Base-by-base conservation (phyloP, 2,113 vertebrate genomes). In the Zonotrichia leucophrys region DNA sequence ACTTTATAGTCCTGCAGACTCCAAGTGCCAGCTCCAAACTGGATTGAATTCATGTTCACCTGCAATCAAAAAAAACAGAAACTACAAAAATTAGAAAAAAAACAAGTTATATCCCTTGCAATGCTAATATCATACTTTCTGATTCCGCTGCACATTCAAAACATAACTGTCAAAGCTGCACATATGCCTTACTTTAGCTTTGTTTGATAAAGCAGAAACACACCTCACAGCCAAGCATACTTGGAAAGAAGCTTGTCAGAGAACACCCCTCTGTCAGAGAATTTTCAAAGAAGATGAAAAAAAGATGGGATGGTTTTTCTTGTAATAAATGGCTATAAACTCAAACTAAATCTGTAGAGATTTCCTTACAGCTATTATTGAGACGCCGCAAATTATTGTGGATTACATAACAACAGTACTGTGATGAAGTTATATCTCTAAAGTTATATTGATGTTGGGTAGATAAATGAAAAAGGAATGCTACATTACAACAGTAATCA, bases 391-490 rank as follows among this genome's bases (percentile, higher is more conserved):
- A 96, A 96, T 90, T 82, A 95, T 9, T 84, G 20, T 35, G 95
- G 56, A 87, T 95, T 92, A 85, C 66, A 23, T 37, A 88, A 93
- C 60, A 94, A 79, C 37, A 77, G 62, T 67, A 37, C 20, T 27
- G 81, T 1, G 1, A 91, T 88, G 66, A 97, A 94, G 50, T 72
- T 74, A 50, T 58, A 95, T 90, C 49, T 94, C 92, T 83, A 47
- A 96, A 92, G 56, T 93, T 90, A 86, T 94, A 94, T 28, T 95
- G 84, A 96, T 69, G 76, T 35, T 78, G 25, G n/a, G 81, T 79
- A 90, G 85, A 96, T 78, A 95, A 81, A 92, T 77, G 46, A 92
- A 97, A 87, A 96, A 95, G 27, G 41, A 67, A 96, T 93, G 85
- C 52, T 95, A 83, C 33, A 74, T 76, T 94, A 92, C n/a, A 93